Percentiles rank a stretch among this genome's conserved stretches.
phyloP scores from a whole-genome alignment of 2,113 vertebrate genomes.

The Phalacrocorax brasilianus region DNA sequence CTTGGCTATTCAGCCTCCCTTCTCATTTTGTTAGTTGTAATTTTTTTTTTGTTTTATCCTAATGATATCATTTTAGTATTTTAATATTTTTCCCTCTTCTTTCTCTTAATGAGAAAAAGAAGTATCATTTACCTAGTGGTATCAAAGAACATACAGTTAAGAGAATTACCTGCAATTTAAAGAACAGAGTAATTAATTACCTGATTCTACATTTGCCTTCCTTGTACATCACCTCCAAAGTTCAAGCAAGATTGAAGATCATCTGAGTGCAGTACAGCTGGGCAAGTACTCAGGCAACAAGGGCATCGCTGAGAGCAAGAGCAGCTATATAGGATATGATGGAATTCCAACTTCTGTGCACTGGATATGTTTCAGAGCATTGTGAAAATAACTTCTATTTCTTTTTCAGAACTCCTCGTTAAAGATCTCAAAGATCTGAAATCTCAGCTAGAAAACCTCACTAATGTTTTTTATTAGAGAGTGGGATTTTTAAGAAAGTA shows the following conservation, averaged over 20 bases:
- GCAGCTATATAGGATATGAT: background rate
- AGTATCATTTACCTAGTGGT: background rate
- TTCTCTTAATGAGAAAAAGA: background rate
- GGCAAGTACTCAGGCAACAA: background rate
- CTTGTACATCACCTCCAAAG: background rate
- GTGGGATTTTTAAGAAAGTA: background rate
- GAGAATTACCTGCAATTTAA: background rate
- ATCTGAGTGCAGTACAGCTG: background rate
- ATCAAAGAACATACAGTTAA: background rate
- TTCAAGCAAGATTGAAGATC: background rate
- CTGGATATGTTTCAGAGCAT: background rate
- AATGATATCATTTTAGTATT: background rate
- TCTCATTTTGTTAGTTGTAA: background rate
- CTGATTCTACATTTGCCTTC: background rate
- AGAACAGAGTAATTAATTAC: background rate
- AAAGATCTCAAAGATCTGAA: background rate
- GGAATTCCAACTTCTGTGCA: background rate
- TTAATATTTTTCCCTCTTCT: background rate
- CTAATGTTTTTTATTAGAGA: background rate
- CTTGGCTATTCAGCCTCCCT: background rate
- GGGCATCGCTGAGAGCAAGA: background rate
- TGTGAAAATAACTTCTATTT: background rate
- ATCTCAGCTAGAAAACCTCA: background rate
- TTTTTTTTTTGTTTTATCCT: background rate
- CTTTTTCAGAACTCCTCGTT: background rate